Base-by-base conservation (phyloP, 2,797 vertebrate genomes). In the Manis crassicaudata region DNA sequence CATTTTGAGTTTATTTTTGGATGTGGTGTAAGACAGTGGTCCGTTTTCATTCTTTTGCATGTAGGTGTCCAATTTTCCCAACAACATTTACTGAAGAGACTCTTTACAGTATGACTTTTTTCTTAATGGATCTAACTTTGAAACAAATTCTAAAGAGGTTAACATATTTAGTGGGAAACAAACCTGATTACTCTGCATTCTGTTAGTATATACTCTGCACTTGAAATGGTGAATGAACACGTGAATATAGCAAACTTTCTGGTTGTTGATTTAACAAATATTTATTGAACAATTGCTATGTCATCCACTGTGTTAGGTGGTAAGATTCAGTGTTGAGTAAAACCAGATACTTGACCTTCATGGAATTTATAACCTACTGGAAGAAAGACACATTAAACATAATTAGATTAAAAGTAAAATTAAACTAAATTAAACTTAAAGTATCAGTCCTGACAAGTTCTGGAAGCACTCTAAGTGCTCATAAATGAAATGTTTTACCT, bases 71-170 rank as follows among this genome's bases (percentile, higher is more conserved):
- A 40, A 40, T 40, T 40, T 40, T 40, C 37, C 37, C 37, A 40
- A 46, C 37, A 40, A 46, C 43, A 46, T 46, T 46, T 46, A 10
- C 43, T 46, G 43, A 46, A 46, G 7, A 46, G 43, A 46, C 8
- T 46, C 43, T 46, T 46, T 46, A 9, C 8, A 60, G 17, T 60
- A 37, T 88, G 43, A 46, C 52, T 72, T 86, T 65, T 87, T 92
- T 46, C 81, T 65, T 32, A 94, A 58, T 46, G 43, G 7, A 46
- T 76, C 18, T 70, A 60, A 68, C 35, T 82, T 76, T 75, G 72
- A 72, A 89, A 79, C 25, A 95, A 70, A 72, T 87, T 93, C 54
- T 35, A 92, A 86, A 94, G 62, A 37, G 29, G 5, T 87, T 81
- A 83, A 60, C 37, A 11, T 88, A 60, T 46, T 23, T 82, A 76